Evolutionary conservation across 2,113 vertebrate species (phyloP).

Genomic region (Ceyx cyanopectus): DNA sequence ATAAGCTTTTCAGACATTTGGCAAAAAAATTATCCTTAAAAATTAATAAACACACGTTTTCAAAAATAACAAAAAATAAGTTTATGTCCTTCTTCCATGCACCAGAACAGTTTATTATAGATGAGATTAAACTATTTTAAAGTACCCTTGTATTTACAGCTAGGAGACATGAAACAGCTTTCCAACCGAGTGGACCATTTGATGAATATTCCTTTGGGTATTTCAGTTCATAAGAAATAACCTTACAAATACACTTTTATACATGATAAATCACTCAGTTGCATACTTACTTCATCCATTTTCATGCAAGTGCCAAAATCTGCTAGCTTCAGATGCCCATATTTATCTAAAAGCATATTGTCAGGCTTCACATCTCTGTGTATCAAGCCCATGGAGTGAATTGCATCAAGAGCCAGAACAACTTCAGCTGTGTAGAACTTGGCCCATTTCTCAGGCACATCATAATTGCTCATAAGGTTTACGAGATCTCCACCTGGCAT

Average conservation of each 20-base stretch:
- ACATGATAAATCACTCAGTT: neutral
- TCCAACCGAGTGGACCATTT: neutral
- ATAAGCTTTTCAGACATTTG: neutral
- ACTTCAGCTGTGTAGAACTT: slow-evolving; percentile 98
- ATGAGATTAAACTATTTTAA: neutral
- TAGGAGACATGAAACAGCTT: neutral
- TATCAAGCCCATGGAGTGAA: slow-evolving; percentile 99
- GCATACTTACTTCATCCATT: slow-evolving; percentile 92
- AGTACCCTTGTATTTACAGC: neutral
- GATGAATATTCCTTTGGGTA: neutral
- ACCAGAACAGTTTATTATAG: slow-evolving; percentile 5
- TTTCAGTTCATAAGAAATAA: neutral
- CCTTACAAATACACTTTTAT: neutral
- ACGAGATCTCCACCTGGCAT: slow-evolving; percentile 99
- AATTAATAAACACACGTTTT: slow-evolving; percentile 14
- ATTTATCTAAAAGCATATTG: slow-evolving; percentile 97
- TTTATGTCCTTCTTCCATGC: neutral
- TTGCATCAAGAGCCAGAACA: slow-evolving; percentile 96
- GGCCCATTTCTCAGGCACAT: slow-evolving; percentile 98
- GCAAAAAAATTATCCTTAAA: neutral
- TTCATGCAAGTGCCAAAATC: slow-evolving; percentile 99
- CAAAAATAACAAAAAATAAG: slow-evolving; percentile 18
- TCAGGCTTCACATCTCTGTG: slow-evolving; percentile 98
- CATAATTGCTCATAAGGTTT: slow-evolving; percentile 99
- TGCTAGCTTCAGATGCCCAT: slow-evolving; percentile 95